A percentile compares a stretch with the other conserved stretches of the same genome.
Conservation (phyloP, 1,140 invertebrate species). For the Anoplophora glabripennis region DNA sequence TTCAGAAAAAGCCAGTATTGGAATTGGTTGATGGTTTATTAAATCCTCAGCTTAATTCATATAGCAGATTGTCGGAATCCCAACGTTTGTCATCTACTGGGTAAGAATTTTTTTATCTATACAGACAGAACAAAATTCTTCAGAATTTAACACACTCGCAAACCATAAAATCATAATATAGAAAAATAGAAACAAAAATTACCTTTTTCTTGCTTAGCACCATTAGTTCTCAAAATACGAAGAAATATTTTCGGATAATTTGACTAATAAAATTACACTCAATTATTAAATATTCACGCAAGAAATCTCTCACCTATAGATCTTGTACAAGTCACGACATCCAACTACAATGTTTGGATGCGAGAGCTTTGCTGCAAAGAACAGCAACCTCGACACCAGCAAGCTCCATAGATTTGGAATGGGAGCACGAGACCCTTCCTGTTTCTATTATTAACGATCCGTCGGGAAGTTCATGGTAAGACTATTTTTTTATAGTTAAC, state of each 20-base stretch:
- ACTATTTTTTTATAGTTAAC: not conserved
- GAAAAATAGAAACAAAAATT: too few relatives aligned
- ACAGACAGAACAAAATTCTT: too few relatives aligned
- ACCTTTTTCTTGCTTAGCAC: too few relatives aligned
- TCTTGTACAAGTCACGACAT: conserved; percentile 48
- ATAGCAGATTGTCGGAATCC: conserved; percentile 49
- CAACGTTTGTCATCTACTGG: conserved; percentile 42
- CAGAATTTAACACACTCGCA: too few relatives aligned
- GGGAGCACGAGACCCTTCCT: conserved; percentile 57
- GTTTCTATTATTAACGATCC: conserved; percentile 39
- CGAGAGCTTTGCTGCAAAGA: conserved; percentile 49
- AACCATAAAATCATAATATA: too few relatives aligned
- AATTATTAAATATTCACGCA: too few relatives aligned
- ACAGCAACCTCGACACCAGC: conserved; percentile 53
- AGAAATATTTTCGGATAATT: too few relatives aligned
- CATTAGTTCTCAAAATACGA: too few relatives aligned
- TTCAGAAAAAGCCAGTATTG: conserved; percentile 45
- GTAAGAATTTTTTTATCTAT: conserved; percentile 27
- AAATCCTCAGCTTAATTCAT: conserved; percentile 48
- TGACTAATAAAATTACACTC: too few relatives aligned
- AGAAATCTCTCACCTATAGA: conserved; percentile 37
- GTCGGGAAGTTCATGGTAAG: conserved; percentile 45
- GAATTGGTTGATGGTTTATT: conserved; percentile 52
- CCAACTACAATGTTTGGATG: conserved; percentile 53
- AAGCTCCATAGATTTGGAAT: conserved; percentile 59